These are phyloP conservation scores for Lepus timidus DNA, from an alignment of 2,113 vertebrate genomes.

Conservation along the genomic window DNA sequence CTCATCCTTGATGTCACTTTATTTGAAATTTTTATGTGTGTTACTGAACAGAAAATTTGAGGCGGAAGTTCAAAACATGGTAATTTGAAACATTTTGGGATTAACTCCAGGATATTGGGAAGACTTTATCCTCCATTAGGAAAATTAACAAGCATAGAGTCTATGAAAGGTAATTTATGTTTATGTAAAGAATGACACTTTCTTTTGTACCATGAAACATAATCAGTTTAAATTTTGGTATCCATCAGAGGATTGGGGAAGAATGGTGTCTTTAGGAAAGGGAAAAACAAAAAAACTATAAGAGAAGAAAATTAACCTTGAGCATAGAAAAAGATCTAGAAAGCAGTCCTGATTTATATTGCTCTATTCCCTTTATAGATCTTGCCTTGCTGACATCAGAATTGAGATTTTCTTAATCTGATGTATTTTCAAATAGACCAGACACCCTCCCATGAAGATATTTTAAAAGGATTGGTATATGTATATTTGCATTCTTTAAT, in stretches of 20 bases:
- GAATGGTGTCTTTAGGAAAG: conserved; percentile 16
- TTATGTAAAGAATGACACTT: conserved; percentile 61
- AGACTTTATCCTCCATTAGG: conserved; percentile 73
- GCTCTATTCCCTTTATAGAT: not conserved
- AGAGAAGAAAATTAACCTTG: not conserved
- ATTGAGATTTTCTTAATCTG: conserved; percentile 53
- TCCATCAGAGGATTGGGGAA: not conserved
- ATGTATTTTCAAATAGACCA: not conserved
- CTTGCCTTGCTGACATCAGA: not conserved
- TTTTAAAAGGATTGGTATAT: not conserved
- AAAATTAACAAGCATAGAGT: conserved; percentile 69
- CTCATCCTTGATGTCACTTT: not conserved
- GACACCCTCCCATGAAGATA: not conserved
- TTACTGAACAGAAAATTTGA: conserved; percentile 49
- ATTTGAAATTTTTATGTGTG: not conserved
- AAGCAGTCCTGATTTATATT: not conserved
- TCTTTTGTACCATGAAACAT: not conserved
- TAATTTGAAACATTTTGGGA: conserved; percentile 68
- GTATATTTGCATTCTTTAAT: not conserved
- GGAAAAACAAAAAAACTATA: not conserved
- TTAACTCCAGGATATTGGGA: conserved; percentile 60
- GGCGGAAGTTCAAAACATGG: conserved; percentile 63
- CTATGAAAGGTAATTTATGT: conserved; percentile 54
- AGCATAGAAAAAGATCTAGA: not conserved
- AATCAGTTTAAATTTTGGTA: conserved; percentile 56